These are phyloP conservation scores for Cotesia vestalis DNA, from an alignment of 1,140 invertebrate species.

Conservation along the genomic window DNA sequence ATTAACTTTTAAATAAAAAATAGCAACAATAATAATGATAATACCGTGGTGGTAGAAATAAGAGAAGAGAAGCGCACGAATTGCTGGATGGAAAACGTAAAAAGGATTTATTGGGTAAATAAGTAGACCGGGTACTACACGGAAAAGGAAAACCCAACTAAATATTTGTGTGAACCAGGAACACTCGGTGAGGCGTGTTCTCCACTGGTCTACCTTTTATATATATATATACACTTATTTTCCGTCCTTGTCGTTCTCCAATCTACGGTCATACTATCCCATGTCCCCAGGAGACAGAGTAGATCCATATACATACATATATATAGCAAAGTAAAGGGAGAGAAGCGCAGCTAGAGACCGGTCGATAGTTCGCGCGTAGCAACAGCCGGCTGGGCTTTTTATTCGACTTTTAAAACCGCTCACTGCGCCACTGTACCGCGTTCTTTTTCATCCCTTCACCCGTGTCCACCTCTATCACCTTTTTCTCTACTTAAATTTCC, in stretches of 20 bases:
- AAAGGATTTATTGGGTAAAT: constrained; percentile 10
- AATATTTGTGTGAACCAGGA: constrained; percentile 6
- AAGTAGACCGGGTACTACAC: constrained; percentile 2
- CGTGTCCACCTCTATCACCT: constrained; percentile 8
- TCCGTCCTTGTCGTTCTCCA: constrained; percentile 6
- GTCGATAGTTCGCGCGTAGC: constrained; percentile 59
- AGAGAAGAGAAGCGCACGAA: background rate
- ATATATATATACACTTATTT: constrained; percentile 2
- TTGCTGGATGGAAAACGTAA: background rate
- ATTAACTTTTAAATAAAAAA: constrained; percentile 40
- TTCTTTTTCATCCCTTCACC: constrained; percentile 16
- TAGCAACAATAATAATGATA: background rate
- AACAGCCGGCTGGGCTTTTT: constrained; percentile 54
- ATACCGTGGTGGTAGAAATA: background rate
- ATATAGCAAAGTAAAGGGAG: constrained; percentile 19
- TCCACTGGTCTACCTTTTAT: constrained; percentile 21
- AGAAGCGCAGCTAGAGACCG: constrained; percentile 42
- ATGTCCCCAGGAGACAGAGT: constrained; percentile 31
- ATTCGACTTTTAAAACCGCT: constrained; percentile 49
- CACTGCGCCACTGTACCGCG: constrained; percentile 39
- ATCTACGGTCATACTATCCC: constrained; percentile 1
- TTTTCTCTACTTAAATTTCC: constrained; percentile 1
- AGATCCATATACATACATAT: constrained; percentile 33
- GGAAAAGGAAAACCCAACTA: constrained; percentile 9
- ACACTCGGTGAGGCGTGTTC: constrained; percentile 16